Evolutionary conservation across 2,113 vertebrate species (phyloP).

Genomic region (Rousettus leschenaultii): DNA sequence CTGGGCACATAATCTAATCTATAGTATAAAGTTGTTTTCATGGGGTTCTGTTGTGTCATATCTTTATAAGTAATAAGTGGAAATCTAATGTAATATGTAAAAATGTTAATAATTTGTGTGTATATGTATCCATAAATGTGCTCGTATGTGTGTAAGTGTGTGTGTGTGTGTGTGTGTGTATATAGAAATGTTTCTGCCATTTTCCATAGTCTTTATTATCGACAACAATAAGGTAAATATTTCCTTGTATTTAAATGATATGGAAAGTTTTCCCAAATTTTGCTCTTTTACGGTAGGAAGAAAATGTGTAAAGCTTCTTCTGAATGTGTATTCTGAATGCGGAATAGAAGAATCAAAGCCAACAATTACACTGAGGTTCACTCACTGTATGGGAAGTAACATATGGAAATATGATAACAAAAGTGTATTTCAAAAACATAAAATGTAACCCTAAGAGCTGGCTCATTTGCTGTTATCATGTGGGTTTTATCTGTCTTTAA

Average conservation of each 20-base stretch:
- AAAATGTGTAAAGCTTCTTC: neutral
- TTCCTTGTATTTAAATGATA: neutral
- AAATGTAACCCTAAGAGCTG: neutral
- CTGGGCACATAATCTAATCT: neutral
- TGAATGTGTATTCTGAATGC: neutral
- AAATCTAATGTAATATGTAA: neutral
- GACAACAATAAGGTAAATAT: neutral
- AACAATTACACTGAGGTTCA: neutral
- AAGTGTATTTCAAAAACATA: neutral
- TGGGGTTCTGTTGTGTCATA: neutral
- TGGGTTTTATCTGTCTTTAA: slow-evolving; percentile 10
- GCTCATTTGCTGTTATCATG: neutral
- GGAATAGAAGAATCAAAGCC: slow-evolving; percentile 3
- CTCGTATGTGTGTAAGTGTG: rapidly evolving
- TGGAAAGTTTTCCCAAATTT: slow-evolving; percentile 1
- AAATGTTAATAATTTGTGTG: neutral
- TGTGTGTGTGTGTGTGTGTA: neutral
- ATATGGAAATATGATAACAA: neutral
- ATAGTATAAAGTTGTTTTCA: neutral
- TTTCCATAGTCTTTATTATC: neutral
- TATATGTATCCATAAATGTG: neutral
- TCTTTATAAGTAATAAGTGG: neutral
- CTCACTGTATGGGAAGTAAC: neutral
- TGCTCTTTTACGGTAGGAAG: neutral
- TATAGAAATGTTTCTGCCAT: neutral